These are phyloP conservation scores for Gymnoscopelus microlampas DNA, from an alignment of 2,797 vertebrate species.

Conservation along the genomic window DNA sequence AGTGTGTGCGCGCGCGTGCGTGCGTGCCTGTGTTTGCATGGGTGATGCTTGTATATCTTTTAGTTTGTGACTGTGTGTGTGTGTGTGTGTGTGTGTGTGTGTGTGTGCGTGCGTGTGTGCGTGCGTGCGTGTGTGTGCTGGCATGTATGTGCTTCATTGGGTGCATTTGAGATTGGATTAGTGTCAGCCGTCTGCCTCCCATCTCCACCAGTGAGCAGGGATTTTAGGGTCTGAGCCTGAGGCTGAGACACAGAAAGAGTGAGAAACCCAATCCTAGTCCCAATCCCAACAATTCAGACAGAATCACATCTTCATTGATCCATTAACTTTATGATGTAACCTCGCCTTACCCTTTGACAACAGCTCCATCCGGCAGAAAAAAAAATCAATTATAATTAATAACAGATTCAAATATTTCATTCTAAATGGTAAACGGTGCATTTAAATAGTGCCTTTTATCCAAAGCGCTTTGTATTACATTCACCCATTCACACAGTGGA, in stretches of 20 bases:
- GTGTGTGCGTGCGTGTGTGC: slow-evolving; percentile 6
- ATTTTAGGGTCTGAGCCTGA: slow-evolving; percentile 73
- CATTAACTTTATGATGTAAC: slow-evolving; percentile 33
- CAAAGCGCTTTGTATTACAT: no score
- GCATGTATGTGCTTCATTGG: neutral
- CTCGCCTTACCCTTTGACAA: slow-evolving; percentile 15
- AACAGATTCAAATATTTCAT: neutral
- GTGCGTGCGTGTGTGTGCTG: slow-evolving; percentile 43
- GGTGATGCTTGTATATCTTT: no score
- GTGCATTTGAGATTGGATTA: slow-evolving; percentile 59
- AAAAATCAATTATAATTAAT: neutral
- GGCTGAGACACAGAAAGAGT: slow-evolving; percentile 8
- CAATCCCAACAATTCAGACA: slow-evolving; percentile 50
- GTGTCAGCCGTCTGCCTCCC: slow-evolving; percentile 71
- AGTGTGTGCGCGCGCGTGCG: no score
- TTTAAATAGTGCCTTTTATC: no score
- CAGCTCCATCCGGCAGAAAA: neutral
- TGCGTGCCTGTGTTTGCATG: no score
- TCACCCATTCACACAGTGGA: no score
- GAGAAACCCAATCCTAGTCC: slow-evolving; percentile 59
- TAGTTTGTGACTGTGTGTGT: neutral
- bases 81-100: slow-evolving; percentile 1
- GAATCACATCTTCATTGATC: slow-evolving; percentile 31
- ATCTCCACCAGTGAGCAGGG: slow-evolving; percentile 74
- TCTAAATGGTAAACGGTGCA: neutral